Evolutionary conservation across 2,888 invertebrate species (phyloP).

Genomic region (Himalopsyche anomala): DNA sequence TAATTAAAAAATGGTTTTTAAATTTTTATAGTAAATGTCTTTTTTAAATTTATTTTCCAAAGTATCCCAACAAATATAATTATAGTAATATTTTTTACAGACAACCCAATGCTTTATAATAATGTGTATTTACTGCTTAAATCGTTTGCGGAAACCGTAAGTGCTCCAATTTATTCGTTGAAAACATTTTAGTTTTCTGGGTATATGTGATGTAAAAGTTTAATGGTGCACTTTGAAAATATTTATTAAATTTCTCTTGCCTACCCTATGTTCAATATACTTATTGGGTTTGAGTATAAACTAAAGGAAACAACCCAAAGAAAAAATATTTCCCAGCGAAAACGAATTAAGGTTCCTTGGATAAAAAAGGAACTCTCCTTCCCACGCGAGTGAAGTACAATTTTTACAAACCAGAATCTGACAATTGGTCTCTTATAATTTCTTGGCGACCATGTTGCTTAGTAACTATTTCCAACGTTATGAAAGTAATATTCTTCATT

Average conservation of each 20-base stretch:
- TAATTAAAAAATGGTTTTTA: no score
- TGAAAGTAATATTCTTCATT: no score
- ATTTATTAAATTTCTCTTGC: slow-evolving; percentile 17
- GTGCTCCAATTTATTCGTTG: no score
- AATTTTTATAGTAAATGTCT: no score
- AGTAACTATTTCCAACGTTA: no score
- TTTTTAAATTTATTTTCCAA: no score
- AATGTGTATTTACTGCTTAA: no score
- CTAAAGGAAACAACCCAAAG: slow-evolving; percentile 20
- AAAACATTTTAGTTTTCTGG: no score
- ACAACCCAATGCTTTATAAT: no score
- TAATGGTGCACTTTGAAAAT: slow-evolving; percentile 23
- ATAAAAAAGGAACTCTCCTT: slow-evolving; percentile 7
- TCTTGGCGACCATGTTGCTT: not conserved
- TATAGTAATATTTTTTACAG: no score
- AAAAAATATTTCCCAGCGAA: slow-evolving; percentile 22
- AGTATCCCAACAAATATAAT: no score
- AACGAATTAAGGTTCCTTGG: slow-evolving; percentile 18
- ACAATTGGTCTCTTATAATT: not conserved
- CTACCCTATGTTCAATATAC: slow-evolving; percentile 20
- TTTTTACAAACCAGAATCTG: not conserved
- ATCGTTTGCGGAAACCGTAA: no score
- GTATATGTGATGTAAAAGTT: not conserved
- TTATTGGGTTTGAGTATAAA: slow-evolving; percentile 34
- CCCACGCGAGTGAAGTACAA: slow-evolving; percentile 8